Evolutionary conservation across 2,797 vertebrate species (phyloP).

Genomic region (Gymnocypris eckloni): DNA sequence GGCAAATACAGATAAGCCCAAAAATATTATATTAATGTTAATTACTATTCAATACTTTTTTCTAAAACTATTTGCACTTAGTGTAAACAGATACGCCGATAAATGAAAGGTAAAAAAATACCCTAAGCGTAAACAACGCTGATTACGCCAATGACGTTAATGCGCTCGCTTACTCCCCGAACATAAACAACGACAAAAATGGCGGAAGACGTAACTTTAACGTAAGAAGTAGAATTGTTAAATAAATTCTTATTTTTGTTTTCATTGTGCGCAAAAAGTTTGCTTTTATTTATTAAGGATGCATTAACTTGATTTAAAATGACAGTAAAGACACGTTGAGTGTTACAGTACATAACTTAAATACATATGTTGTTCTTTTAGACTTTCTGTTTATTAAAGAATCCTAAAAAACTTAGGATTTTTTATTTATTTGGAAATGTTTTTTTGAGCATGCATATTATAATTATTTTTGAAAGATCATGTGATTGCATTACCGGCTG

Average conservation of each 20-base stretch:
- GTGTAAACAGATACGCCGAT: background rate
- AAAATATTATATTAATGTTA: background rate
- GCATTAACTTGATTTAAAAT: background rate
- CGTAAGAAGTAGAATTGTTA: no score
- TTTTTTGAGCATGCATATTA: background rate
- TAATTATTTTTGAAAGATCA: background rate
- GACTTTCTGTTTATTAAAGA: background rate
- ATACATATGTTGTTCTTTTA: background rate
- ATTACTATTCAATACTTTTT: background rate
- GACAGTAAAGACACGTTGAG: background rate
- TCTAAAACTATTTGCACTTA: background rate
- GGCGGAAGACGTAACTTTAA: no score
- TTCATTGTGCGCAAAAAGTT: no score
- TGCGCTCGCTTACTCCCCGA: no score
- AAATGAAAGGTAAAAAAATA: no score
- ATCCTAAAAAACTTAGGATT: background rate
- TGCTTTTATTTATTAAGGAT: background rate
- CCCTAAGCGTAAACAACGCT: no score
- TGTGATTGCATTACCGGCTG: no score
- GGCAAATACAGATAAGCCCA: background rate
- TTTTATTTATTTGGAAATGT: background rate
- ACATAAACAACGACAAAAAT: no score
- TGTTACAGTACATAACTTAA: background rate
- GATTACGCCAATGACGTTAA: no score
- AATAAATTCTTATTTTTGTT: no score